These are phyloP conservation scores for Brachylomia viminalis DNA, from an alignment of 2,888 invertebrate genomes.

Conservation along the genomic window DNA sequence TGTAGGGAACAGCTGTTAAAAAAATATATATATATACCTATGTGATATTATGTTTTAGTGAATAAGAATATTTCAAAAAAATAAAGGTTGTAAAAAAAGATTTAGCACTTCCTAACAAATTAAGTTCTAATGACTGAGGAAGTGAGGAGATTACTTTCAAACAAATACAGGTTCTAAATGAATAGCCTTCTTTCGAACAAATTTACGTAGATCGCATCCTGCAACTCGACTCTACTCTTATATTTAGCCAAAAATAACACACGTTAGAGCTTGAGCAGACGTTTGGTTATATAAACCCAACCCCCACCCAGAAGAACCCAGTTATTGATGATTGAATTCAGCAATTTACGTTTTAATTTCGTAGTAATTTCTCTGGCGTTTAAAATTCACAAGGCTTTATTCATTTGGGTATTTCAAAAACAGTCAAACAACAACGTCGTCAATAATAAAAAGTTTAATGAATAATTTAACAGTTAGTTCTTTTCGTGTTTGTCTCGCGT, in stretches of 20 bases:
- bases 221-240: background rate
- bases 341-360: background rate
- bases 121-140: background rate
- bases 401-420: background rate
- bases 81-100: background rate
- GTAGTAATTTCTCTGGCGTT: background rate
- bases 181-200: background rate
- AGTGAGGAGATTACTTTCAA: background rate
- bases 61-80: background rate
- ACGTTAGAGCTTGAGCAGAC: background rate
- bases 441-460: slow-evolving; percentile 63
- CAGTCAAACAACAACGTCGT: slow-evolving; percentile 25
- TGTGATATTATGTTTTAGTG: too few species aligned
- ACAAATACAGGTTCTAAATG: background rate
- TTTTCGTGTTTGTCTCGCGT: slow-evolving; percentile 48
- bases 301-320: too few species aligned
- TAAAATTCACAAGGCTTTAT: background rate
- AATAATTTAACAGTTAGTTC: slow-evolving; percentile 54
- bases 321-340: background rate
- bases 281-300: background rate
- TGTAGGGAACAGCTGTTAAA: too few species aligned
- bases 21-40: too few species aligned
- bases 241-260: background rate
- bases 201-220: background rate
- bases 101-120: background rate